Conservation (phyloP, 2,797 vertebrate genomes). For the Atherinosoma microstoma region DNA sequence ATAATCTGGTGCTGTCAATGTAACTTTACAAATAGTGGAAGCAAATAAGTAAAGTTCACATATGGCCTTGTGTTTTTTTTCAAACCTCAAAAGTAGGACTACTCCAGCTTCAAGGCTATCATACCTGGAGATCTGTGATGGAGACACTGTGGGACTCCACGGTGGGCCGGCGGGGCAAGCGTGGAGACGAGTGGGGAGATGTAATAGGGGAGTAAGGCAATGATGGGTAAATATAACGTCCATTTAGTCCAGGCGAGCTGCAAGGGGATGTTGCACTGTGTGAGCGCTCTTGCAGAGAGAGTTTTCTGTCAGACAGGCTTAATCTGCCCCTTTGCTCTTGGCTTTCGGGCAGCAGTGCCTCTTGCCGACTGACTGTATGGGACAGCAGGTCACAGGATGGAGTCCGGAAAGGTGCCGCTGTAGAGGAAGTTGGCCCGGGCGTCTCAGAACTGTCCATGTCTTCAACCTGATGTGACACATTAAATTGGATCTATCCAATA, state of each 20-base stretch:
- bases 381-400: constrained; percentile 81
- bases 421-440: constrained; percentile 62
- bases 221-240: constrained; percentile 90
- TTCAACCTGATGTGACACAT: constrained; percentile 70
- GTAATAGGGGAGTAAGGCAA: constrained; percentile 91
- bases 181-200: constrained; percentile 93
- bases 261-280: constrained; percentile 82
- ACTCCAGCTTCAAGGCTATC: constrained; percentile 1
- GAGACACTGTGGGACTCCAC: constrained; percentile 97
- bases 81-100: neutral
- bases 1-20: neutral
- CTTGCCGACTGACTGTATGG: constrained; percentile 59
- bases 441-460: constrained; percentile 84
- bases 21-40: neutral
- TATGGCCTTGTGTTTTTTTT: neutral
- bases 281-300: constrained; percentile 92
- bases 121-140: constrained; percentile 95
- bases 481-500: neutral
- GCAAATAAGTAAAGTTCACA: neutral
- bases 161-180: constrained; percentile 91
- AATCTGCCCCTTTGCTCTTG: constrained; percentile 82
- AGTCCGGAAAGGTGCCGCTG: constrained; percentile 53
- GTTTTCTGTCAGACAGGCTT: constrained; percentile 89
- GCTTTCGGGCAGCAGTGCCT: constrained; percentile 69
- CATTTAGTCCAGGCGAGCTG: constrained; percentile 77